These are phyloP conservation scores for Zophobas atratus DNA, from an alignment of 1,140 invertebrate species.

Conservation along the genomic window DNA sequence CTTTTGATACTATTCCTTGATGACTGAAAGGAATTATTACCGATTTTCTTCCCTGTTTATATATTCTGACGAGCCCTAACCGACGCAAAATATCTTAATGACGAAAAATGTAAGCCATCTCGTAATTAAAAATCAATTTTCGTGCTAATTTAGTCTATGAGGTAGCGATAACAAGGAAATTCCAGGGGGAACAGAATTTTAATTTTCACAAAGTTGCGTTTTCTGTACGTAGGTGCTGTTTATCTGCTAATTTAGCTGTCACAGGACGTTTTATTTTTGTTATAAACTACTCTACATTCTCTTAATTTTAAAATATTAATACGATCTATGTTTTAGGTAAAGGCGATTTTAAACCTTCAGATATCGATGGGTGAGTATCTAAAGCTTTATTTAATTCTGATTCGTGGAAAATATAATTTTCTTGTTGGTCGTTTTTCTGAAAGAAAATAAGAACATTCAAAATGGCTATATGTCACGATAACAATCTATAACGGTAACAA, in stretches of 20 bases:
- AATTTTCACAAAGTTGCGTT: too few species aligned
- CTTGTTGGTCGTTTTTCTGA: conserved; percentile 1
- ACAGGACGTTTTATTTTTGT: too few species aligned
- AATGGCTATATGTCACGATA: conserved; percentile 37
- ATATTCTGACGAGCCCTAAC: conserved; percentile 10
- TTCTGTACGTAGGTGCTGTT: too few species aligned
- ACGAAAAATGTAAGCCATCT: neutral
- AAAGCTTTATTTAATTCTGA: neutral
- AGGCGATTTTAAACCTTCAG: conserved; percentile 73
- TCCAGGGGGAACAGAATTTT: too few species aligned
- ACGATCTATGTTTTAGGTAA: conserved; percentile 66
- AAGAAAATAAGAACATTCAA: conserved; percentile 24
- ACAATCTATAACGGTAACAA: conserved; percentile 28
- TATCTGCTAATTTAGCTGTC: too few species aligned
- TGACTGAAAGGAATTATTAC: conserved; percentile 27
- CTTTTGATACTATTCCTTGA: conserved; percentile 34
- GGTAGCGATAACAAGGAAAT: too few species aligned
- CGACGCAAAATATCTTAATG: neutral
- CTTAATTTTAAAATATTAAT: neutral
- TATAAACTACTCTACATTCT: too few species aligned
- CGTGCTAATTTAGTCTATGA: too few species aligned
- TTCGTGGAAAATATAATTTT: conserved; percentile 15
- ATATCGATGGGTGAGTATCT: conserved; percentile 71
- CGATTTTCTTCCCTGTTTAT: conserved; percentile 2
- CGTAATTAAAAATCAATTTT: neutral